phyloP scores from a whole-genome alignment of 1,140 invertebrate species.

The Halictus rubicundus region DNA sequence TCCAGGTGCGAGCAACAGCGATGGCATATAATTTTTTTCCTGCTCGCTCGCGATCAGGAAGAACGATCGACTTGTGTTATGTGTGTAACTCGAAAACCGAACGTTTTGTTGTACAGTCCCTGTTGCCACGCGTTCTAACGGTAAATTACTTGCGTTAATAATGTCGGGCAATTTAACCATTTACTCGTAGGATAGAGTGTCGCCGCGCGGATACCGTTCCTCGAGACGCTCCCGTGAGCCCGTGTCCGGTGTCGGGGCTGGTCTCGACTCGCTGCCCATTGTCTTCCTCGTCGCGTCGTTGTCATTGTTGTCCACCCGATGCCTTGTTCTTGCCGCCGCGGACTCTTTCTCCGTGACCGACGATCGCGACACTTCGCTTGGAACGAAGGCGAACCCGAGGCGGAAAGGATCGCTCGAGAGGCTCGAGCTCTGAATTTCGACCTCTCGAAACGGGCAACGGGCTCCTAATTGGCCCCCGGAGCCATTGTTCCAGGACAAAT shows the following conservation, averaged over 20 bases:
- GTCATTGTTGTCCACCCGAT: conserved; percentile 52
- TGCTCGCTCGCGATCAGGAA: neutral
- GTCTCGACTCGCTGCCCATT: conserved; percentile 66
- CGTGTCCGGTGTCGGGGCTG: conserved; percentile 65
- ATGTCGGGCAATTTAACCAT: conserved; percentile 62
- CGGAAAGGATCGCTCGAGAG: neutral
- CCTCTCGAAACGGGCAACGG: too few species aligned
- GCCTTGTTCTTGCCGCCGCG: conserved; percentile 39
- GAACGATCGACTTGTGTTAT: neutral
- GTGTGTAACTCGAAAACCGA: neutral
- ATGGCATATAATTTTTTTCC: conserved; percentile 12
- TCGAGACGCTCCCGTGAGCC: conserved; percentile 63
- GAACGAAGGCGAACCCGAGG: conserved; percentile 20
- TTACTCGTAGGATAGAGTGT: conserved; percentile 57
- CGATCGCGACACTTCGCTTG: conserved; percentile 21
- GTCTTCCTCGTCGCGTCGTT: conserved; percentile 52
- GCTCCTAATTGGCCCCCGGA: too few species aligned
- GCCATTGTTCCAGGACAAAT: too few species aligned
- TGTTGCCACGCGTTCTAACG: conserved; percentile 23
- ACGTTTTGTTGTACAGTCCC: neutral
- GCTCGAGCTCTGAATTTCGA: too few species aligned
- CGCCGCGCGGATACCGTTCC: conserved; percentile 61
- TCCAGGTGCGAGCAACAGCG: conserved; percentile 16
- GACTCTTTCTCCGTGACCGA: conserved; percentile 36
- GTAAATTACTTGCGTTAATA: conserved; percentile 51